Evolutionary conservation across 2,113 vertebrate genomes (phyloP).

Genomic region (Ceuthmochares aereus): DNA sequence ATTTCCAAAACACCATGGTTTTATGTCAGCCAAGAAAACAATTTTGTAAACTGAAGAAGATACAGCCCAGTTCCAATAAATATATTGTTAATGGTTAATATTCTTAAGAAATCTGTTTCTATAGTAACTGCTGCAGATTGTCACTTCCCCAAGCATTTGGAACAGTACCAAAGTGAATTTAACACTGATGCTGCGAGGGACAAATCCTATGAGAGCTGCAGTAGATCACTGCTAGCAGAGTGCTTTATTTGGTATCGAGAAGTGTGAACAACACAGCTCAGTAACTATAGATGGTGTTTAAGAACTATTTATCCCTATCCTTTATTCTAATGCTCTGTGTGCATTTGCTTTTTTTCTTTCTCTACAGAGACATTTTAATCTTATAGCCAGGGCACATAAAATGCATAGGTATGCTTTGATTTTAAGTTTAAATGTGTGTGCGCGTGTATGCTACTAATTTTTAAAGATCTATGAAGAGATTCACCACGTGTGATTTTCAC

Average conservation of each 20-base stretch:
- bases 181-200: background rate
- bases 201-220: background rate
- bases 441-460: background rate
- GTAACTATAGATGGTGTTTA: slow-evolving; percentile 15
- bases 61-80: background rate
- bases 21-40: background rate
- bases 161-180: slow-evolving; percentile 49
- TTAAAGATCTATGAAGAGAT: background rate
- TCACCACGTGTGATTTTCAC: background rate
- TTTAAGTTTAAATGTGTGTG: background rate
- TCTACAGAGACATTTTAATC: background rate
- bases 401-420: background rate
- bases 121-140: slow-evolving; percentile 48
- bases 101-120: slow-evolving; percentile 58
- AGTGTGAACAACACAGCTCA: background rate
- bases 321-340: background rate
- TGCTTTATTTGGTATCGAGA: slow-evolving; percentile 22
- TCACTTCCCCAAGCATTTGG: slow-evolving; percentile 5
- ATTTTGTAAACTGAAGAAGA: background rate
- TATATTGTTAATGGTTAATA: background rate
- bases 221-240: background rate
- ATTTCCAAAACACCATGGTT: background rate
- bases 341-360: background rate
- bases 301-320: background rate
- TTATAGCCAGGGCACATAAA: background rate